Conservation (phyloP, 92 coral and sea anemone species). For the Epizoanthus illoricatus region DNA sequence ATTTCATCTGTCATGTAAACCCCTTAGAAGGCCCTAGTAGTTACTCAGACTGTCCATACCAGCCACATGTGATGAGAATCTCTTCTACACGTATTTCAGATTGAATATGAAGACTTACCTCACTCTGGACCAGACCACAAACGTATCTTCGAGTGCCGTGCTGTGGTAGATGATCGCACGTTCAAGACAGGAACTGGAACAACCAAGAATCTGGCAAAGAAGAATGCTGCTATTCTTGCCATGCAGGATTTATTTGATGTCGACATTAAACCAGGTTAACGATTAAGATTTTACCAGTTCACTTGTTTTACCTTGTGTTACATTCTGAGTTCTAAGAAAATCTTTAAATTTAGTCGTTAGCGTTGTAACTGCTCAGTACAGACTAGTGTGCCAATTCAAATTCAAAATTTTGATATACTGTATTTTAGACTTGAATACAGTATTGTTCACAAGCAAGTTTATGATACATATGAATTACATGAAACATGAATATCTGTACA, state of each 20-base stretch:
- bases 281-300: no score
- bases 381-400: no score
- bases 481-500: no score
- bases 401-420: no score
- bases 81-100: conserved; percentile 33
- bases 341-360: no score
- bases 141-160: conserved; percentile 63
- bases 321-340: no score
- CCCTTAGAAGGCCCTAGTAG: background rate
- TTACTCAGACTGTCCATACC: background rate
- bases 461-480: no score
- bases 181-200: conserved; percentile 71
- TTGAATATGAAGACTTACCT: conserved; percentile 64
- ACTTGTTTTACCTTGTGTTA: no score
- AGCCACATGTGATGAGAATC: background rate
- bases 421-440: no score
- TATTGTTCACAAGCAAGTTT: no score
- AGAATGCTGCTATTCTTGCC: conserved; percentile 72
- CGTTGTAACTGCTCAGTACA: no score
- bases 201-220: conserved; percentile 70
- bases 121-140: conserved; percentile 76
- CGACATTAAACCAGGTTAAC: conserved; percentile 57
- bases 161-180: conserved; percentile 59
- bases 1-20: no score
- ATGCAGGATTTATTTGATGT: conserved; percentile 60